Evolutionary conservation across 2,797 vertebrate genomes (phyloP).

Genomic region (Oreochromis grahami): DNA sequence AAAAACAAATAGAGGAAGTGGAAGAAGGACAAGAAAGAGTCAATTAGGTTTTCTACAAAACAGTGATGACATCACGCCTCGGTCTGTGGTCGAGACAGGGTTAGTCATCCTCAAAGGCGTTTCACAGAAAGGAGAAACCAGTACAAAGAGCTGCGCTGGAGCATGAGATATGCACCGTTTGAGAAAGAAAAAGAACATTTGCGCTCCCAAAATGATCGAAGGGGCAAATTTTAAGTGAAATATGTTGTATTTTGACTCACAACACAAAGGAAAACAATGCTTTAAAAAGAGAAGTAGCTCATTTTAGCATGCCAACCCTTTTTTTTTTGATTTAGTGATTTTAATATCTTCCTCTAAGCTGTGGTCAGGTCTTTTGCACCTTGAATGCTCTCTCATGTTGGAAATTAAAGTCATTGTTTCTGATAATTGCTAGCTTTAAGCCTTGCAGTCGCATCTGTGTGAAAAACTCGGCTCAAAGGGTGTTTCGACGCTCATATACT

Average conservation of each 20-base stretch:
- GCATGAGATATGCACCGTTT: slow-evolving; percentile 4
- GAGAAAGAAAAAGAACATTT: neutral
- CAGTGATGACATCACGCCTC: slow-evolving; percentile 28
- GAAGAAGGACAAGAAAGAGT: slow-evolving; percentile 21
- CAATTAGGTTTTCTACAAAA: slow-evolving; percentile 13
- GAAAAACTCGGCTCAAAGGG: neutral
- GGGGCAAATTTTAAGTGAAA: slow-evolving; percentile 1
- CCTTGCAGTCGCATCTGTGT: neutral
- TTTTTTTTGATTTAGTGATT: neutral
- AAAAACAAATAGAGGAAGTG: neutral
- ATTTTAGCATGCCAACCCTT: accelerated
- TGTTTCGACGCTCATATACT: neutral
- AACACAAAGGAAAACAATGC: neutral
- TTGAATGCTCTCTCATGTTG: neutral
- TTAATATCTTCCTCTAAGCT: neutral
- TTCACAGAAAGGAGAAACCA: slow-evolving; percentile 23
- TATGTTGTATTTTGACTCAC: slow-evolving; percentile 2
- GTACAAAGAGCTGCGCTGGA: slow-evolving; percentile 22
- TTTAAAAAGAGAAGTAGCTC: neutral
- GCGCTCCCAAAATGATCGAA: slow-evolving; percentile 2
- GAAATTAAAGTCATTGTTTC: neutral
- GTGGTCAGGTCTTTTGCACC: neutral
- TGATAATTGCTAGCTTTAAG: slow-evolving; percentile 15
- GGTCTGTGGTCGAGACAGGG: slow-evolving; percentile 18
- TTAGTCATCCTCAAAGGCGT: slow-evolving; percentile 42